Evolutionary conservation across 2,888 invertebrate species (phyloP).

Genomic region (Amblyteles armatorius): DNA sequence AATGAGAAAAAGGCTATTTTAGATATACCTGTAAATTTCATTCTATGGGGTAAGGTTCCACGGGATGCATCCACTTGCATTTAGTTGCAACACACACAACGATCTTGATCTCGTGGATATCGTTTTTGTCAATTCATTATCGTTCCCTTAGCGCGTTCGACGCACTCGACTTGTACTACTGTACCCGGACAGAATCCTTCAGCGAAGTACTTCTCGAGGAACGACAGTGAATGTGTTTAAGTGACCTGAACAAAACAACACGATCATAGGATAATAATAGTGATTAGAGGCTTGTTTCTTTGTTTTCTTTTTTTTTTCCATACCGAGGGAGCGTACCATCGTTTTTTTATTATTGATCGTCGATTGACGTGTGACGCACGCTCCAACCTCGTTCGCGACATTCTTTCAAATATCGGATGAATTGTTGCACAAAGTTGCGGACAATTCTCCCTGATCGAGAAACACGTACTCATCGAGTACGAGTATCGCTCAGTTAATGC

Average conservation of each 20-base stretch:
- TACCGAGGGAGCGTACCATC: conserved; percentile 9
- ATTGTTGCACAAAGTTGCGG: no score
- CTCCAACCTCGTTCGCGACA: background rate
- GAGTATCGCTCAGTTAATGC: conserved; percentile 66
- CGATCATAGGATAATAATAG: conserved; percentile 79
- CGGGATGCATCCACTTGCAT: conserved; percentile 85
- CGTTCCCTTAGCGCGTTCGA: conserved; percentile 78
- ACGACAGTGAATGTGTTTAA: conserved; percentile 85
- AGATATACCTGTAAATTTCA: conserved; percentile 84
- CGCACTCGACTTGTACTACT: conserved; percentile 67
- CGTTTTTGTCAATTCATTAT: conserved; percentile 83
- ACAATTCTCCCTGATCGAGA: background rate
- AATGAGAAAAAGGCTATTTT: conserved; percentile 71
- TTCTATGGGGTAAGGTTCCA: conserved; percentile 77
- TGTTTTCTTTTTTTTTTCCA: conserved; percentile 33
- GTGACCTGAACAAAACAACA: conserved; percentile 85
- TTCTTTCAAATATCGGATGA: conserved; percentile 3
- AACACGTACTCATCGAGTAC: conserved; percentile 66
- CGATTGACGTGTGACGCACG: background rate
- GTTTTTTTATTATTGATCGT: conserved; percentile 5
- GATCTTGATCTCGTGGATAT: conserved; percentile 85
- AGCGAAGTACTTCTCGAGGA: conserved; percentile 83
- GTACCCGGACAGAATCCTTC: conserved; percentile 78
- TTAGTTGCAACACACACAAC: conserved; percentile 85
- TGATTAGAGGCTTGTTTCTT: conserved; percentile 59